A percentile compares a stretch with the other conserved stretches of the same genome.
Evolutionary conservation across 2,113 vertebrate genomes (phyloP).

Genomic region (Ceyx margarethae): DNA sequence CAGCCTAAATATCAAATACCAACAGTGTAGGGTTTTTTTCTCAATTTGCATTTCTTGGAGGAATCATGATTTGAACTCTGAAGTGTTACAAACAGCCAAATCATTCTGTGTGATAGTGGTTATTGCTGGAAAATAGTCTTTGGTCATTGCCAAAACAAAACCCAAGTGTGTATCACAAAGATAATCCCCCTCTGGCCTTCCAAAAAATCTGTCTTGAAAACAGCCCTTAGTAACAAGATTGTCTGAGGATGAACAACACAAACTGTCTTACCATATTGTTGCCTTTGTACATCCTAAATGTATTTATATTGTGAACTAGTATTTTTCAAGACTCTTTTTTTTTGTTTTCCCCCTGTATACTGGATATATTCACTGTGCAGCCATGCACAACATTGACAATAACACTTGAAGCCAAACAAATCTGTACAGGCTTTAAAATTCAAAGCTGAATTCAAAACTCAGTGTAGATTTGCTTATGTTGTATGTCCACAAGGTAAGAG

Average conservation of each 20-base stretch:
- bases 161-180: background rate
- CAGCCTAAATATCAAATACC: background rate
- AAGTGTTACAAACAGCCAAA: background rate
- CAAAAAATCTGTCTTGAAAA: background rate
- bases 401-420: background rate
- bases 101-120: background rate
- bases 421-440: background rate
- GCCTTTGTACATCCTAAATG: background rate
- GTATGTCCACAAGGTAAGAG: background rate
- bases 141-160: background rate
- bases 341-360: background rate
- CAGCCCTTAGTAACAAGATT: background rate
- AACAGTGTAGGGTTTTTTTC: background rate
- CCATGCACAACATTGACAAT: background rate
- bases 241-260: background rate
- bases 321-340: background rate
- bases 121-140: background rate
- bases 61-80: background rate
- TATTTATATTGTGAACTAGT: background rate
- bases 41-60: background rate
- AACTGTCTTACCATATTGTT: background rate
- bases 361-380: background rate
- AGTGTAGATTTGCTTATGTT: background rate
- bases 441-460: background rate
- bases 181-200: background rate